Percentiles rank a stretch among this genome's conserved stretches.
These are phyloP conservation scores for Neopelma chrysocephalum DNA, from an alignment of 2,797 vertebrate species.

Conservation along the genomic window DNA sequence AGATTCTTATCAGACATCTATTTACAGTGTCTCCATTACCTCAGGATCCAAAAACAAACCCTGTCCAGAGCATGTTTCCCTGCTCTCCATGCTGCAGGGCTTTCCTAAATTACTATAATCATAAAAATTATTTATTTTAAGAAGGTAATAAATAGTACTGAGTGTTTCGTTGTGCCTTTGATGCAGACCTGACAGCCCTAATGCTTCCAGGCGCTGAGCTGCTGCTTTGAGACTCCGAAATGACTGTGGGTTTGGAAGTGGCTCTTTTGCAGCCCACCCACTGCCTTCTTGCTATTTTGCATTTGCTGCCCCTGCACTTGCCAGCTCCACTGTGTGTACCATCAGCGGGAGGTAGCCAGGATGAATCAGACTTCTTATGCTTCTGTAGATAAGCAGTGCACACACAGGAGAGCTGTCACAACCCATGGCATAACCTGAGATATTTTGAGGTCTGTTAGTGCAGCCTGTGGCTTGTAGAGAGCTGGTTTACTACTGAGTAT, in stretches of 20 bases:
- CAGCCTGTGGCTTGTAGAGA: not conserved
- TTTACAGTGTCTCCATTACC: conserved; percentile 55
- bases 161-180: not conserved
- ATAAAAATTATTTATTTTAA: not conserved
- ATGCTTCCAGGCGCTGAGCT: not conserved
- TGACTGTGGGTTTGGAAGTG: accelerated
- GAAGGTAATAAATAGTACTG: not conserved
- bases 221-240: not conserved
- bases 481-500: not conserved
- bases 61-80: not conserved
- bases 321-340: not conserved
- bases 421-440: not conserved
- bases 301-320: not conserved
- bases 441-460: not conserved
- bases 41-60: conserved; percentile 61
- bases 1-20: conserved; percentile 62
- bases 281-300: not conserved
- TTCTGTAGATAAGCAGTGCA: not conserved
- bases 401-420: not conserved
- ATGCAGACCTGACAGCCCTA: not conserved
- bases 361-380: not conserved
- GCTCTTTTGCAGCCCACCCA: not conserved
- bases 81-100: not conserved
- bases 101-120: not conserved
- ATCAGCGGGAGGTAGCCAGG: accelerated